Evolutionary conservation across 2,797 vertebrate genomes (phyloP), one percentile per base, ranked within the genome.

Genomic region (Nannoperca obscura): DNA sequence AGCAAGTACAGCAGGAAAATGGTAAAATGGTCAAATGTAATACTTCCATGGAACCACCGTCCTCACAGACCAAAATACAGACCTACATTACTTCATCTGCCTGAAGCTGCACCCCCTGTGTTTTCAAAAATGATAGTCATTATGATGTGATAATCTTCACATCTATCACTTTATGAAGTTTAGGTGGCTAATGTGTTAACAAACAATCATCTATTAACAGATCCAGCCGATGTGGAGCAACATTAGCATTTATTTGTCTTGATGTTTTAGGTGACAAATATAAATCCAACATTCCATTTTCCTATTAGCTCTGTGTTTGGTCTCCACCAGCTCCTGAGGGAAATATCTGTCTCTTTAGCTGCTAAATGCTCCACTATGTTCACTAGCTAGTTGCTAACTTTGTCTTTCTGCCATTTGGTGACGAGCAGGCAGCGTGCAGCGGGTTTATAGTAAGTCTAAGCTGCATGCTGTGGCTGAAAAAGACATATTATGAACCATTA

Each of bases 31-130:
- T 70, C 46, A 4, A 65, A 53, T 47, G 10, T 69, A 68, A 74
- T 66, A 57, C 20, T 75, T 74, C 50, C 3, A 53, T 36, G 50
- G 80, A 47, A 67, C 47, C 50, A 63, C 7, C 9, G 15, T 34
- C 10, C 30, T 62, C 38, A 19, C 54, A 12, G 40, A 50, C 42
- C 72, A 83, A 76, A 71, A 46, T 1, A 38, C 65, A 75, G 30
- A 60, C 61, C 54, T 55, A 40, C 60, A 58, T 49, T 62, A 67
- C 24, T 67, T 74, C 52, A 63, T 58, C 12, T 49, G 58, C 22
- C 27, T 34, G 46, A 69, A 54, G 34, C 59, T 77, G 53, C 14
- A 14, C 32, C 53, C 63, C 36, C 47, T 22, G 32, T 40, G 47
- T 38, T 76, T 61, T 52, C 42, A 22, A 46, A 27, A 32, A 32